Evolutionary conservation across 2,797 vertebrate genomes (phyloP).

Genomic region (Sebastes minor): DNA sequence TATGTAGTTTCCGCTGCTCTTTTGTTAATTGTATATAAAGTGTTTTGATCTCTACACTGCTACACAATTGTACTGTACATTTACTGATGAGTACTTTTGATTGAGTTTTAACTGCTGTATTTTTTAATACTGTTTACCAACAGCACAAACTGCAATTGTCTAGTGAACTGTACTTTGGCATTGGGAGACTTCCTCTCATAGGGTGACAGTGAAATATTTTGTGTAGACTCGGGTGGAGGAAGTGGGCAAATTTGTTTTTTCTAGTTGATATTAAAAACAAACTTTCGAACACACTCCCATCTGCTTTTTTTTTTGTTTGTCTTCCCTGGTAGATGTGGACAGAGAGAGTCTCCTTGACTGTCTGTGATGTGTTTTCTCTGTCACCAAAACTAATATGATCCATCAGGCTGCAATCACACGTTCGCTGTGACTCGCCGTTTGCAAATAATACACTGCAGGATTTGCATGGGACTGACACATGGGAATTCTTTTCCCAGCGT

Average conservation of each 20-base stretch:
- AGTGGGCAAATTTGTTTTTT: slow-evolving; percentile 36
- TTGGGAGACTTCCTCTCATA: slow-evolving; percentile 16
- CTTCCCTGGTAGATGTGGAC: not conserved
- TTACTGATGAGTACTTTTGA: slow-evolving; percentile 8
- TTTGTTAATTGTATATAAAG: slow-evolving; percentile 15
- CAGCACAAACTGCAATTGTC: slow-evolving; percentile 40
- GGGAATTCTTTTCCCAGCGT: not conserved
- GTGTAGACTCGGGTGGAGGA: slow-evolving; percentile 58
- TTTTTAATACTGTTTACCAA: slow-evolving; percentile 31
- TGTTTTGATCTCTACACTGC: slow-evolving; percentile 17
- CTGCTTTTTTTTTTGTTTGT: slow-evolving; percentile 16
- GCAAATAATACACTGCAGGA: slow-evolving; percentile 10
- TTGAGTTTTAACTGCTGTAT: slow-evolving; percentile 23
- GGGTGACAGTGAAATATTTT: slow-evolving; percentile 43
- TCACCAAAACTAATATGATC: slow-evolving; percentile 25
- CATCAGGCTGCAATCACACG: not conserved
- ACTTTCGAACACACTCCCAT: slow-evolving; percentile 8
- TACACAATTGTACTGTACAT: slow-evolving; percentile 19
- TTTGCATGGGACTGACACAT: slow-evolving; percentile 4
- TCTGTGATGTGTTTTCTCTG: slow-evolving; percentile 23
- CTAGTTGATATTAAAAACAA: slow-evolving; percentile 63
- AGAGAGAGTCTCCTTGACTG: not conserved
- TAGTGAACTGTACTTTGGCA: slow-evolving; percentile 6
- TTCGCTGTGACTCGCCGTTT: not conserved
- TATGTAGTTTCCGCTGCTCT: slow-evolving; percentile 36